A percentile compares a stretch with the other conserved stretches of the same genome.
These are phyloP conservation scores for Ernsta delagoae DNA, from an alignment of 2,888 invertebrate genomes.

Conservation along the genomic window DNA sequence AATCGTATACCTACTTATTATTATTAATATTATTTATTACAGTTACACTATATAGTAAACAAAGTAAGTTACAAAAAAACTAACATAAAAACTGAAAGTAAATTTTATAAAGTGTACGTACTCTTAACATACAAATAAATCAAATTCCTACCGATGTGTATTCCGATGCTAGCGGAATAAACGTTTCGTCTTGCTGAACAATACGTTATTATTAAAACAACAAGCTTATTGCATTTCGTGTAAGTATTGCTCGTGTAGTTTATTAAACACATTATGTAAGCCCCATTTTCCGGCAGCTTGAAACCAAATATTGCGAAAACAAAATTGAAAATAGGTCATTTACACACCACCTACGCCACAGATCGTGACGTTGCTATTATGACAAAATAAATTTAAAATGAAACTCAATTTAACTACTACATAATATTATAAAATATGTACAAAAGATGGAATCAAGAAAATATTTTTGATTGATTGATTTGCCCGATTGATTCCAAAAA, in stretches of 20 bases:
- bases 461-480: too few species aligned
- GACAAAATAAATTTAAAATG: neutral
- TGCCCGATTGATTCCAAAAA: too few species aligned
- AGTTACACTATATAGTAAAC: too few species aligned
- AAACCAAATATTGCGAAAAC: conserved; percentile 48
- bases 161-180: conserved; percentile 29
- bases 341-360: conserved; percentile 6
- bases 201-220: conserved; percentile 56
- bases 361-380: neutral
- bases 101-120: conserved; percentile 28
- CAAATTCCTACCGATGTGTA: conserved; percentile 17
- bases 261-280: conserved; percentile 51
- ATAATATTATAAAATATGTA: too few species aligned
- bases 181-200: conserved; percentile 41
- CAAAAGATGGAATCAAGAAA: too few species aligned
- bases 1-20: too few species aligned
- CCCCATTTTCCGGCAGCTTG: conserved; percentile 45
- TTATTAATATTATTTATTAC: too few species aligned
- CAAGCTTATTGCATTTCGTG: conserved; percentile 56
- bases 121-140: conserved; percentile 38
- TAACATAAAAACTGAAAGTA: conserved; percentile 22
- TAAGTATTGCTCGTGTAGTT: conserved; percentile 51
- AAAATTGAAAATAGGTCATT: conserved; percentile 35
- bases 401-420: neutral
- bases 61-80: conserved; percentile 2